phyloP scores from a whole-genome alignment of 2,888 invertebrate species.

The Dione juno region DNA sequence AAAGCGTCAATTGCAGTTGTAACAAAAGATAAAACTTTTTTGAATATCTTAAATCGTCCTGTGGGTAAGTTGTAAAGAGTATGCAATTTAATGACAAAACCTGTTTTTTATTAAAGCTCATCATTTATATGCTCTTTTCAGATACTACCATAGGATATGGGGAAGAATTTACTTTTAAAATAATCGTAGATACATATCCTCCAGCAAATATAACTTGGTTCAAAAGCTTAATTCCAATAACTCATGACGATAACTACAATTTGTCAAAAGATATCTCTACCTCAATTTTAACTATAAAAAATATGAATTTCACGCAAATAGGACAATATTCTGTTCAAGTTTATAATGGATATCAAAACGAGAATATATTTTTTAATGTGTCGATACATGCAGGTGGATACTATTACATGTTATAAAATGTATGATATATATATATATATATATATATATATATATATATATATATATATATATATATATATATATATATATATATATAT shows the following conservation, averaged over 20 bases:
- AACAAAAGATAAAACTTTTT: constrained; percentile 45
- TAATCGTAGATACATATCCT: constrained; percentile 56
- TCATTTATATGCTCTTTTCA: constrained; percentile 37
- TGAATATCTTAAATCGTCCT: constrained; percentile 45
- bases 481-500: too few species aligned
- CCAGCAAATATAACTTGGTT: constrained; percentile 56
- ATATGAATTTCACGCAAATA: constrained; percentile 49
- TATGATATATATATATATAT: too few species aligned
- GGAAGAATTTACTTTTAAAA: constrained; percentile 47
- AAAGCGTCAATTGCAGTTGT: constrained; percentile 46
- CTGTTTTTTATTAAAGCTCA: background rate
- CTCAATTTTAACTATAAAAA: constrained; percentile 50
- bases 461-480: too few species aligned
- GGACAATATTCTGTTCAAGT: constrained; percentile 55
- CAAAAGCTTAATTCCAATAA: constrained; percentile 46
- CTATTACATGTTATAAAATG: too few species aligned
- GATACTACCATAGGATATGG: constrained; percentile 53
- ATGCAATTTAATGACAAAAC: background rate
- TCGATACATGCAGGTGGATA: constrained; percentile 55
- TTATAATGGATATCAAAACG: constrained; percentile 46
- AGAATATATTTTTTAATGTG: constrained; percentile 50
- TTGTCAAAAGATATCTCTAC: constrained; percentile 50
- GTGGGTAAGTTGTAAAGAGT: constrained; percentile 25
- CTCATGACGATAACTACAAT: constrained; percentile 42
- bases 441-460: too few species aligned